phyloP scores from a whole-genome alignment of 2,888 invertebrate genomes.

The Pecten maximus region DNA sequence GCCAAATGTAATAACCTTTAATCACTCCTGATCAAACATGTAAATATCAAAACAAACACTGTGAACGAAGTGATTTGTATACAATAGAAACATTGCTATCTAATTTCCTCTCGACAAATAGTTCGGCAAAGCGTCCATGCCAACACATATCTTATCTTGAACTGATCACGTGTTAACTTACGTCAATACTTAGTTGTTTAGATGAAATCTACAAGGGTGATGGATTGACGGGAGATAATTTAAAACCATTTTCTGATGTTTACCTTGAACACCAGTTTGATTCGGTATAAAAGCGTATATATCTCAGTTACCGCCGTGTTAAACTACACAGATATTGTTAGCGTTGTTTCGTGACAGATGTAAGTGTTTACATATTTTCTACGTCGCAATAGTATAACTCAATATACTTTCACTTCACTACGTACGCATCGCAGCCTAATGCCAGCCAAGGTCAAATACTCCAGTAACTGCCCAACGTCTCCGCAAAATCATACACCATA shows the following conservation, averaged over 20 bases:
- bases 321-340: not conserved
- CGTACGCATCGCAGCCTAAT: not conserved
- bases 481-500: not conserved
- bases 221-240: too few relatives aligned
- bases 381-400: not conserved
- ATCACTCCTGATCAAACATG: too few relatives aligned
- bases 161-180: too few relatives aligned
- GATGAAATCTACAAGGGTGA: too few relatives aligned
- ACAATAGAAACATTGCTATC: too few relatives aligned
- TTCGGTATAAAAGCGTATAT: not conserved
- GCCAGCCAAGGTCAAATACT: not conserved
- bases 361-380: not conserved
- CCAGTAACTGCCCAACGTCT: not conserved
- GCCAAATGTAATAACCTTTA: too few relatives aligned
- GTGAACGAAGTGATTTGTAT: too few relatives aligned
- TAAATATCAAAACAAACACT: too few relatives aligned
- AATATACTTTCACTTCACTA: not conserved
- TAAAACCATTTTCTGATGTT: not conserved
- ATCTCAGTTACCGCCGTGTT: not conserved
- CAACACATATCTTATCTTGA: too few relatives aligned
- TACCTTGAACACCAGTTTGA: not conserved
- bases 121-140: too few relatives aligned
- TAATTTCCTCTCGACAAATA: too few relatives aligned
- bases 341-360: not conserved
- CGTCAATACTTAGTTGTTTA: too few relatives aligned